phyloP scores from a whole-genome alignment of 2,888 invertebrate genomes.

The Calliphora vomitoria region DNA sequence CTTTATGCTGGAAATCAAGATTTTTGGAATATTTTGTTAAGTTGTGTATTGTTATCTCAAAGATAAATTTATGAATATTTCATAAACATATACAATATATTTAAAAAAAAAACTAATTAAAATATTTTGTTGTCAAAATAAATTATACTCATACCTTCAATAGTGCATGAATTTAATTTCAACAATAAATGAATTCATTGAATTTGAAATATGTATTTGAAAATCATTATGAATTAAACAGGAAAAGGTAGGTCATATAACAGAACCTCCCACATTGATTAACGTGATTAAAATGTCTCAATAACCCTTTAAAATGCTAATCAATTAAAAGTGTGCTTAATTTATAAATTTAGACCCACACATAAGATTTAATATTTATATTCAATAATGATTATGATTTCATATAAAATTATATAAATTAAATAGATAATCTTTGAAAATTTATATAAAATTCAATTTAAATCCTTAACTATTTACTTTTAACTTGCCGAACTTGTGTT shows the following conservation, averaged over 20 bases:
- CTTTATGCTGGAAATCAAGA: not conserved
- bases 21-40: not conserved
- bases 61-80: constrained; percentile 16
- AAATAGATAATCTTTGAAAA: no score
- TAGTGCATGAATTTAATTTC: no score
- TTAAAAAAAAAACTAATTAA: not conserved
- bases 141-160: not conserved
- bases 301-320: constrained; percentile 20
- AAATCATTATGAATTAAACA: not conserved
- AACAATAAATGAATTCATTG: not conserved
- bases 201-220: not conserved
- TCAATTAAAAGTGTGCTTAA: not conserved
- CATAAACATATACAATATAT: no score
- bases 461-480: no score
- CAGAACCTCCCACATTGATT: constrained; percentile 40
- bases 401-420: no score
- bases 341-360: not conserved
- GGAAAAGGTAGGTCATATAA: constrained; percentile 46
- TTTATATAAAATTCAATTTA: no score
- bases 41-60: not conserved
- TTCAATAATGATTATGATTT: no score
- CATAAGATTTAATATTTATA: not conserved
- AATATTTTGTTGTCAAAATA: not conserved
- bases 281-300: not conserved
- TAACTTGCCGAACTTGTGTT: no score